Evolutionary conservation across 2,797 vertebrate species (phyloP).

Genomic region (Scleropages formosus): DNA sequence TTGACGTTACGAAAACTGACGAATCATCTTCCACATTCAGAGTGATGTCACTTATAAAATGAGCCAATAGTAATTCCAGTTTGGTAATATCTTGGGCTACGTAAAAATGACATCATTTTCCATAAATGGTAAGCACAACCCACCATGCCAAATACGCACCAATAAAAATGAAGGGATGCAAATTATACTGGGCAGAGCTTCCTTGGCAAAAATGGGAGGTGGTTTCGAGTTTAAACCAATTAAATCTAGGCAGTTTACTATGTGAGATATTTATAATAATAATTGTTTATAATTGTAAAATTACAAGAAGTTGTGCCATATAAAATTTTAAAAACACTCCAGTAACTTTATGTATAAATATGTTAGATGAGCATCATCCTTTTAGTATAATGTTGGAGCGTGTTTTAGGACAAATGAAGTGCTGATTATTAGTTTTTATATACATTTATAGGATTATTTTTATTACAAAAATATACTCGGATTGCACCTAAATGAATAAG

Average conservation of each 20-base stretch:
- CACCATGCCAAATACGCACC: neutral
- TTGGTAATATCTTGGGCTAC: neutral
- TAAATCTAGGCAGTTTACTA: neutral
- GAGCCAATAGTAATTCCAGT: constrained; percentile 30
- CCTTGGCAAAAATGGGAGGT: neutral
- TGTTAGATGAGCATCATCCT: too few species aligned
- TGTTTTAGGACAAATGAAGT: too few species aligned
- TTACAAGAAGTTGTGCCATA: too few species aligned
- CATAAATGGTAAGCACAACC: constrained; percentile 17
- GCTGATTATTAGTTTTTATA: too few species aligned
- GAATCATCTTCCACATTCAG: neutral
- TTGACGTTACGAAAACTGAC: neutral
- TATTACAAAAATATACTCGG: too few species aligned
- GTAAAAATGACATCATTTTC: neutral
- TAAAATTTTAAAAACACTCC: too few species aligned
- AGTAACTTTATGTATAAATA: too few species aligned
- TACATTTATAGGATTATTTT: too few species aligned
- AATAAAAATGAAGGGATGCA: constrained; percentile 30
- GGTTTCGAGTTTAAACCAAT: constrained; percentile 15
- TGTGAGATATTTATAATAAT: too few species aligned
- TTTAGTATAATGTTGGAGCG: too few species aligned
- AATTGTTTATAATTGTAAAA: too few species aligned
- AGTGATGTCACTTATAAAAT: constrained; percentile 3
- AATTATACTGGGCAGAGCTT: constrained; percentile 21
- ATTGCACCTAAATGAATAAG: too few species aligned